Percentiles rank a stretch among this genome's conserved stretches.
These are phyloP conservation scores for Macrophya annulata DNA, from an alignment of 2,888 invertebrate genomes.

Conservation along the genomic window DNA sequence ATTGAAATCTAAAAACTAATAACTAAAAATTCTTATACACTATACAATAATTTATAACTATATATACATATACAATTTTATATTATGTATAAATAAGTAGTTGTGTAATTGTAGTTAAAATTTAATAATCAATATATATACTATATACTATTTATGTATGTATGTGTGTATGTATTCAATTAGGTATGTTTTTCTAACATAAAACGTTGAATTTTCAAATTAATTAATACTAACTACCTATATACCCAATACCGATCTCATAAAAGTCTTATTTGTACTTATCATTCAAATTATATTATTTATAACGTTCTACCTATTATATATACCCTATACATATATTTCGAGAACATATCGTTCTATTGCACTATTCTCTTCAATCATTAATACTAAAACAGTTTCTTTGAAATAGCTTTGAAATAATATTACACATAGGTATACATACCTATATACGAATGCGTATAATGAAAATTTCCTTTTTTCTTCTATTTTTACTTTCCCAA, in stretches of 20 bases:
- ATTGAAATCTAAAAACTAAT: neutral
- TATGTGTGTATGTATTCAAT: neutral
- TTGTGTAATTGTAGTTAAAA: constrained; percentile 22
- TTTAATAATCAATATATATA: constrained; percentile 41
- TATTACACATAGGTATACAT: too few species aligned
- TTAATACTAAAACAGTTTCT: constrained; percentile 56
- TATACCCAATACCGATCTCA: constrained; percentile 35
- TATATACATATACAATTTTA: neutral
- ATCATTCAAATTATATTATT: constrained; percentile 61
- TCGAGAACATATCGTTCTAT: constrained; percentile 70
- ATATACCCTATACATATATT: constrained; percentile 59
- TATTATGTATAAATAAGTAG: constrained; percentile 17
- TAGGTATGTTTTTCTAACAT: neutral
- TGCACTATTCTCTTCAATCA: constrained; percentile 67
- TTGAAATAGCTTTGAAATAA: constrained; percentile 56
- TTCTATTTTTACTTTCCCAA: neutral
- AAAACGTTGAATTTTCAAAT: constrained; percentile 16
- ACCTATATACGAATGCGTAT: constrained; percentile 8
- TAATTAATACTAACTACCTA: neutral
- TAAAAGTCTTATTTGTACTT: constrained; percentile 70
- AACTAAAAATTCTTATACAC: neutral
- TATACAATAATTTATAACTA: neutral
- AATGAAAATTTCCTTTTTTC: constrained; percentile 57
- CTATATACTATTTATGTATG: neutral
- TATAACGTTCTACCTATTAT: constrained; percentile 47